phyloP scores from a whole-genome alignment of 2,888 invertebrate species.

The Melanophora roralis region DNA sequence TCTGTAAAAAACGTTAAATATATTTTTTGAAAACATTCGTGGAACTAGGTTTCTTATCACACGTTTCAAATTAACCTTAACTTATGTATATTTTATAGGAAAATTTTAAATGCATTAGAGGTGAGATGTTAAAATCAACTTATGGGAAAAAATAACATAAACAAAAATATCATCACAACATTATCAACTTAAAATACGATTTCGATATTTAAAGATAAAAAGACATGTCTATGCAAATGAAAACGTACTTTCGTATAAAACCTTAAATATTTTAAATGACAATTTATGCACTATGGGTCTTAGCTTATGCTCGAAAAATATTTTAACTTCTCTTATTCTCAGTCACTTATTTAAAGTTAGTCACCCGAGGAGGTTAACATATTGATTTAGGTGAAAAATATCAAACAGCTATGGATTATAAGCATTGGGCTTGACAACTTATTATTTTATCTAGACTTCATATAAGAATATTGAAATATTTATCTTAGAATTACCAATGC shows the following conservation, averaged over 20 bases:
- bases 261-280: background rate
- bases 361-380: no score
- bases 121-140: background rate
- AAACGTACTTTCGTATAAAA: background rate
- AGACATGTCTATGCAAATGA: background rate
- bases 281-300: background rate
- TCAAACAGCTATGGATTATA: no score
- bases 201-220: background rate
- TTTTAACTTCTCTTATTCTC: no score
- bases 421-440: no score
- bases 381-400: no score
- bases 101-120: background rate
- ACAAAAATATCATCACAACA: background rate
- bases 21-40: background rate
- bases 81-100: background rate
- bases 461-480: no score
- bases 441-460: no score
- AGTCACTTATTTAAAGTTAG: no score
- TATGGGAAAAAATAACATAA: background rate
- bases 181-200: constrained; percentile 28
- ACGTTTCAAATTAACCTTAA: constrained; percentile 50
- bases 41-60: constrained; percentile 56
- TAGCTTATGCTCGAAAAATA: no score
- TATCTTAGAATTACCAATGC: no score
- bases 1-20: background rate